Percentiles rank a stretch among this genome's conserved stretches.
These are phyloP conservation scores for Aeoliscus strigatus DNA, from an alignment of 2,797 vertebrate species.

Conservation along the genomic window DNA sequence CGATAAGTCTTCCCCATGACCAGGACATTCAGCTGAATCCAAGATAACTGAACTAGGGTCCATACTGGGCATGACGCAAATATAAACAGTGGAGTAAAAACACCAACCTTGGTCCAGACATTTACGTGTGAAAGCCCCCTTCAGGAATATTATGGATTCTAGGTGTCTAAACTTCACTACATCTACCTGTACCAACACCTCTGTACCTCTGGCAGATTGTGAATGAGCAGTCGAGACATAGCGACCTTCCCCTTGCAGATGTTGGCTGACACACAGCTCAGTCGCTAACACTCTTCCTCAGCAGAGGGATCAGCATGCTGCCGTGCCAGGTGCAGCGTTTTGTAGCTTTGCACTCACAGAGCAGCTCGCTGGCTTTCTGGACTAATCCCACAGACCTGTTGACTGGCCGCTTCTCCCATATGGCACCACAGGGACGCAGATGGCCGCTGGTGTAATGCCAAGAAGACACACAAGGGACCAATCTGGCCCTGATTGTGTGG, in stretches of 20 bases:
- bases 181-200: no score
- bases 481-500: constrained; percentile 27
- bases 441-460: constrained; percentile 63
- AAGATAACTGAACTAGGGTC: no score
- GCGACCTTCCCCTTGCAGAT: constrained; percentile 21
- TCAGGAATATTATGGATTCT: no score
- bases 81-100: no score
- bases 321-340: constrained; percentile 27
- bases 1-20: no score
- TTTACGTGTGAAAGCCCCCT: no score
- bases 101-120: no score
- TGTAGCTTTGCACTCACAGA: constrained; percentile 32
- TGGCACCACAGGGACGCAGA: constrained; percentile 69
- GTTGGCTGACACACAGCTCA: constrained; percentile 19
- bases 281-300: constrained; percentile 4
- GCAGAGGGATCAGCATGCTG: constrained; percentile 32
- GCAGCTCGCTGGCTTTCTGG: constrained; percentile 16
- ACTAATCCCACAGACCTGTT: constrained; percentile 50
- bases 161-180: no score
- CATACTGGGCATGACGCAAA: no score
- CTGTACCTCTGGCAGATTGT: constrained; percentile 6
- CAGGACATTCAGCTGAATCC: no score
- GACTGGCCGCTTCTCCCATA: constrained; percentile 63
- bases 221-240: constrained; percentile 16
- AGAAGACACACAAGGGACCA: constrained; percentile 43